phyloP scores from a whole-genome alignment of 2,113 vertebrate genomes.

The Eira barbara region DNA sequence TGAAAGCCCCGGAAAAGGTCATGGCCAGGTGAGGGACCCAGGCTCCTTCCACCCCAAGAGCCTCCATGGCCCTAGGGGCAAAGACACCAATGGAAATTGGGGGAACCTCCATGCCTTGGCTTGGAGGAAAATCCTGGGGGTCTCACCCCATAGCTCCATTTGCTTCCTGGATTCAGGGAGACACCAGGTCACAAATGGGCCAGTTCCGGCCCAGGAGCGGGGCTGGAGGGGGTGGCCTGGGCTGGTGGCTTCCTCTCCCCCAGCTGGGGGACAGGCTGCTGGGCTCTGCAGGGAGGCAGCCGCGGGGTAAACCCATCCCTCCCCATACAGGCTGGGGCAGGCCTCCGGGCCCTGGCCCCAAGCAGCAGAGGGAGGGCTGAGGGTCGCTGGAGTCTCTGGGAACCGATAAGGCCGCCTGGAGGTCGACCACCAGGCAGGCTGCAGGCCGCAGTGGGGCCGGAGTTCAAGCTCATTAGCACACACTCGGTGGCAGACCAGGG shows the following conservation, averaged over 20 bases:
- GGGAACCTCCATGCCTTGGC: not conserved
- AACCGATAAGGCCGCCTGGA: not conserved
- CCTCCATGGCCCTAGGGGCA: no score
- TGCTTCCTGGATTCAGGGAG: not conserved
- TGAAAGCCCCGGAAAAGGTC: slow-evolving; percentile 48
- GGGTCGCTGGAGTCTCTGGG: not conserved
- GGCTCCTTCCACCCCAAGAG: fast-evolving
- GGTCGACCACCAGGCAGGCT: not conserved
- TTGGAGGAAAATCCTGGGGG: not conserved
- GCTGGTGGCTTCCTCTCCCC: not conserved
- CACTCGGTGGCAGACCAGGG: not conserved
- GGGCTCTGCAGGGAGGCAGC: not conserved
- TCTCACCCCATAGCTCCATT: not conserved
- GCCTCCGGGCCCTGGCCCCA: not conserved
- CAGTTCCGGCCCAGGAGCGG: fast-evolving
- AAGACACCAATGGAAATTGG: not conserved
- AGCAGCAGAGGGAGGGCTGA: not conserved
- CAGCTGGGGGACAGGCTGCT: not conserved
- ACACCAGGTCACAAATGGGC: not conserved
- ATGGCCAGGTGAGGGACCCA: not conserved
- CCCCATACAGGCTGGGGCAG: not conserved
- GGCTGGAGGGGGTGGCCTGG: not conserved
- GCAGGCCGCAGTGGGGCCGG: not conserved
- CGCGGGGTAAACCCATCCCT: not conserved
- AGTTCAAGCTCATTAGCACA: not conserved